Evolutionary conservation across 2,888 invertebrate species (phyloP), one percentile per base, ranked within the genome.

Genomic region (Pilophorus perplexus): DNA sequence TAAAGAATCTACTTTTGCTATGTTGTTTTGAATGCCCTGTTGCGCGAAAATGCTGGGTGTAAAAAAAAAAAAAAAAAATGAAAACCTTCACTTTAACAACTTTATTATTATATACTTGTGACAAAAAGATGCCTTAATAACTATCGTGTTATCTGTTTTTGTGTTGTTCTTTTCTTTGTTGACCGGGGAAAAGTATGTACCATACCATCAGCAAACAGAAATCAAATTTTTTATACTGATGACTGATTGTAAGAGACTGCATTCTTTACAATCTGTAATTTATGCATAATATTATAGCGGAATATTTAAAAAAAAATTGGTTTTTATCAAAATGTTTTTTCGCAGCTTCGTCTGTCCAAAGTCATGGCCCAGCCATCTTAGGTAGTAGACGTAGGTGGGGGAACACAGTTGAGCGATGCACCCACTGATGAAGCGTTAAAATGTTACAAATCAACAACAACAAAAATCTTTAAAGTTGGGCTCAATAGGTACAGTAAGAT

Each of bases 111-210:
- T 68, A 54, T 67, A 71, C 67, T 70, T 59, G 67, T 69, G 70
- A 71, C 70, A 50, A 70, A 52, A 71, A 72, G 72, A 68, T 72
- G 72, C 72, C 72, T 72, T 72, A 72, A 71, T 70, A 71, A 69
- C 70, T 70, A 70, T 71, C 70, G 72, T 54, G 38, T 52, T 38
- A 50, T 52, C 18, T 62, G 27, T 28, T 62, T 62, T 44, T 22
- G 18, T 59, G 40, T 59, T 44, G 38, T 18, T 10, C 12, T 52
- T 62, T 46, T 54, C 18, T 37, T 16, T 38, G 44, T 62, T 62
- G 48, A 46, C 62, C 46, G 62, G 27, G 8, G 38, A 33, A 25
- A 59, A 20, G 14, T 50, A 18, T 68, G 60, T 62, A 68, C 57
- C 64, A 62, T 64, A 64, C 44, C 62, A 66, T 62, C 67, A 66